A percentile compares a stretch with the other conserved stretches of the same genome.
Evolutionary conservation across 2,113 vertebrate species (phyloP).

Genomic region (Chiloscyllium plagiosum): DNA sequence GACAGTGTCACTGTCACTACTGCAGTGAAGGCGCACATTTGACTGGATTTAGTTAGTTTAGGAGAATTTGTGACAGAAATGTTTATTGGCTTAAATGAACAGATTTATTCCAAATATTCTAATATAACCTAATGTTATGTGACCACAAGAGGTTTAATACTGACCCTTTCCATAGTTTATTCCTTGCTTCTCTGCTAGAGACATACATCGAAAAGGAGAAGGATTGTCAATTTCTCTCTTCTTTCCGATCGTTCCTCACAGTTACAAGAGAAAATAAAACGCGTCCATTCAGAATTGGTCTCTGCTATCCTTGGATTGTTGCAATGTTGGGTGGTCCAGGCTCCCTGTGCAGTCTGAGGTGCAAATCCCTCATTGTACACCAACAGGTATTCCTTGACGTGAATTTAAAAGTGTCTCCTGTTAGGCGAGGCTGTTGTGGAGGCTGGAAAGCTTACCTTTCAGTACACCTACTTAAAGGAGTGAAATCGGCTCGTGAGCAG

Average conservation of each 20-base stretch:
- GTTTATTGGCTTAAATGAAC: not conserved
- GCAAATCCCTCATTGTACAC: not conserved
- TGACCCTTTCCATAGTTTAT: not conserved
- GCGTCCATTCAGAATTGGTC: not conserved
- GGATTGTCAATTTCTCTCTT: not conserved
- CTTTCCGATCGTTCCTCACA: not conserved
- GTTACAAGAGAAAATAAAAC: not conserved
- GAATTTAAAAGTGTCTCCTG: not conserved
- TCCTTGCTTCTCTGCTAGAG: not conserved
- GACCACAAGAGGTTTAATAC: not conserved
- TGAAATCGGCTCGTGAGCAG: not conserved
- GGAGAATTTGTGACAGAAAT: not conserved
- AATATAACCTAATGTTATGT: not conserved
- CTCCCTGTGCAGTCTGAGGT: not conserved
- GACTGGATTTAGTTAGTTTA: not conserved
- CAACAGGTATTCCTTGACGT: not conserved
- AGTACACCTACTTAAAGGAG: not conserved
- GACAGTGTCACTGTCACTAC: not conserved
- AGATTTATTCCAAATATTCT: no score
- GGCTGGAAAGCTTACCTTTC: not conserved
- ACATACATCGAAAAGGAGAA: not conserved
- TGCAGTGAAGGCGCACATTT: not conserved
- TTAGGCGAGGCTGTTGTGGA: not conserved
- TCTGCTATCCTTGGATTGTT: not conserved
- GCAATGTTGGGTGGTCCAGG: not conserved